Evolutionary conservation across 30 jellyfish, hydroid and myxozoan species (phyloP).

Genomic region (Turritopsis rubra): DNA sequence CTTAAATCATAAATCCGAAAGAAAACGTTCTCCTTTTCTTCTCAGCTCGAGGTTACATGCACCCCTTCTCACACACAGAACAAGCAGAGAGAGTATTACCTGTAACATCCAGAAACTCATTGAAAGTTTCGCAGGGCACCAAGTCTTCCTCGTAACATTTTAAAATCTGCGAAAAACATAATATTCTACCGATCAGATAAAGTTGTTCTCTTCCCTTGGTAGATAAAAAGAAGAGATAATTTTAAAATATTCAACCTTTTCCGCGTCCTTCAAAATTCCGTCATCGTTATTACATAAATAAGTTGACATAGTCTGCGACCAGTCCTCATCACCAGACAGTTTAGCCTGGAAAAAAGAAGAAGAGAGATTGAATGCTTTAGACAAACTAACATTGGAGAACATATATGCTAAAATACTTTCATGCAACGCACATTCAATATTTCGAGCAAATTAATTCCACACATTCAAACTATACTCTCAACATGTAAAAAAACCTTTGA

Average conservation of each 20-base stretch:
- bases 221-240: background rate
- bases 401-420: too few relatives aligned
- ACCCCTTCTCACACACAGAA: too few relatives aligned
- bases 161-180: conserved; percentile 37
- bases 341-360: conserved; percentile 37
- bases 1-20: too few relatives aligned
- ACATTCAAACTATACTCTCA: too few relatives aligned
- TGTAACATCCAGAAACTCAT: conserved; percentile 84
- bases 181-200: background rate
- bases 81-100: too few relatives aligned
- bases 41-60: too few relatives aligned
- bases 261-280: conserved; percentile 64
- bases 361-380: too few relatives aligned
- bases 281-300: conserved; percentile 80
- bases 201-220: background rate
- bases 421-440: too few relatives aligned
- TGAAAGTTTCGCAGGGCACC: conserved; percentile 80
- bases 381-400: background rate
- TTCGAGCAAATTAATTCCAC: too few relatives aligned
- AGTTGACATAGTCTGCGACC: conserved; percentile 83
- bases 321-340: conserved; percentile 50
- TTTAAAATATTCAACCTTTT: conserved; percentile 39
- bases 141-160: conserved; percentile 75
- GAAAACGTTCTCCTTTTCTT: too few relatives aligned
- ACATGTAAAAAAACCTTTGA: too few relatives aligned